Conservation (phyloP, 1,140 invertebrate genomes). For the Drosophila grimshawi region DNA sequence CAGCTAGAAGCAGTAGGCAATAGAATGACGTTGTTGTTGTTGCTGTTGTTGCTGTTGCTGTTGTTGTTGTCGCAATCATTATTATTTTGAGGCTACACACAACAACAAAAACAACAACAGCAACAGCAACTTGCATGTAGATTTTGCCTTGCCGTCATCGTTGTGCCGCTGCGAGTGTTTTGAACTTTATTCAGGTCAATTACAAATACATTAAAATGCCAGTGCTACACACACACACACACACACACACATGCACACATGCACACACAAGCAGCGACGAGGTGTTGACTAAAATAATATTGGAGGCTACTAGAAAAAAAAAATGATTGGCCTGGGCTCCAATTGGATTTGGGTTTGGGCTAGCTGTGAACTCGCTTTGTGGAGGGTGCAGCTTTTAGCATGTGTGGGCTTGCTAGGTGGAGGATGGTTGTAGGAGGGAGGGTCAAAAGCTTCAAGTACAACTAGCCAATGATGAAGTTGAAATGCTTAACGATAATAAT, state of each 20-base stretch:
- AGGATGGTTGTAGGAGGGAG: slow-evolving; percentile 20
- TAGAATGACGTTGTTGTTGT: slow-evolving; percentile 40
- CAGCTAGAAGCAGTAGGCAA: slow-evolving; percentile 46
- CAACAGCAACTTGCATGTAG: slow-evolving; percentile 66
- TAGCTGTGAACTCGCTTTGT: background rate
- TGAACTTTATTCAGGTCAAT: slow-evolving; percentile 84
- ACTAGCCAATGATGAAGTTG: slow-evolving; percentile 47
- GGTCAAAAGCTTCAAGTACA: slow-evolving; percentile 76
- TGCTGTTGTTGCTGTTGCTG: slow-evolving; percentile 54
- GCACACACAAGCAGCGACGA: slow-evolving; percentile 27
- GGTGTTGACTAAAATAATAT: slow-evolving; percentile 82
- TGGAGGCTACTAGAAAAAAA: slow-evolving; percentile 69
- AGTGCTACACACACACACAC: slow-evolving; percentile 62
- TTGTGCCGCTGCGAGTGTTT: slow-evolving; percentile 70
- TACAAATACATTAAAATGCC: slow-evolving; percentile 84
- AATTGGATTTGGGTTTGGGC: slow-evolving; percentile 34
- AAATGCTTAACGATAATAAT: slow-evolving; percentile 9
- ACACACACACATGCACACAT: slow-evolving; percentile 31
- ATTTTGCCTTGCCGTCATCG: slow-evolving; percentile 74
- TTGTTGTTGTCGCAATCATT: slow-evolving; percentile 80
- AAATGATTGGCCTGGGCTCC: slow-evolving; percentile 35
- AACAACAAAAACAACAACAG: slow-evolving; percentile 25
- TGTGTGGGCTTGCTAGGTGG: background rate
- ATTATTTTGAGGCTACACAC: slow-evolving; percentile 79
- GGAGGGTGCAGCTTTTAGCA: slow-evolving; percentile 5